A percentile compares a stretch with the other conserved stretches of the same genome.
Evolutionary conservation across 1,140 invertebrate species (phyloP).

Genomic region (Chionoecetes opilio): DNA sequence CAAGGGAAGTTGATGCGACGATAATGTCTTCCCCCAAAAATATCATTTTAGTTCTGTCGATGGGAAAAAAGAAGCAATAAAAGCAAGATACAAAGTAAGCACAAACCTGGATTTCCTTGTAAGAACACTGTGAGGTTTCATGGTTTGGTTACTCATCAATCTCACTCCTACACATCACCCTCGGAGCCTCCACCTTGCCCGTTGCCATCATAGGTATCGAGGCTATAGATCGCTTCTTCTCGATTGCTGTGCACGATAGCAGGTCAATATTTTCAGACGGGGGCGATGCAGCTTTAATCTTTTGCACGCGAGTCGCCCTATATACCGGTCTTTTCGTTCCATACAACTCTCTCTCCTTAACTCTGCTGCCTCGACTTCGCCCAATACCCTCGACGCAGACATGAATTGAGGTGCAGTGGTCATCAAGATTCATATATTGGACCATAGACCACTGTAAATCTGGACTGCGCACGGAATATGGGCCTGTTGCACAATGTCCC

Average conservation of each 20-base stretch:
- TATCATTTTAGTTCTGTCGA: background rate
- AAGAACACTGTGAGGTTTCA: background rate
- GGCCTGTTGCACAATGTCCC: too few relatives aligned
- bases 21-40: background rate
- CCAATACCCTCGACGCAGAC: background rate
- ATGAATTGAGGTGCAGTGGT: background rate
- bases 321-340: background rate
- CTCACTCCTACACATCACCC: background rate
- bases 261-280: background rate
- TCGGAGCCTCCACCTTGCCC: background rate
- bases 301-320: background rate
- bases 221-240: background rate
- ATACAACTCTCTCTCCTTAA: background rate
- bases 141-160: background rate
- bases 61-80: background rate
- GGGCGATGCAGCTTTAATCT: background rate
- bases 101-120: background rate
- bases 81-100: background rate
- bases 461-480: too few relatives aligned
- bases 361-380: background rate
- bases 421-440: too few relatives aligned
- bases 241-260: background rate
- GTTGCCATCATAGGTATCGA: background rate
- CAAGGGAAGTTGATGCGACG: background rate
- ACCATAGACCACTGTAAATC: too few relatives aligned